Evolutionary conservation across 2,113 vertebrate genomes (phyloP).

Genomic region (Sinocyclocheilus rhinocerous): DNA sequence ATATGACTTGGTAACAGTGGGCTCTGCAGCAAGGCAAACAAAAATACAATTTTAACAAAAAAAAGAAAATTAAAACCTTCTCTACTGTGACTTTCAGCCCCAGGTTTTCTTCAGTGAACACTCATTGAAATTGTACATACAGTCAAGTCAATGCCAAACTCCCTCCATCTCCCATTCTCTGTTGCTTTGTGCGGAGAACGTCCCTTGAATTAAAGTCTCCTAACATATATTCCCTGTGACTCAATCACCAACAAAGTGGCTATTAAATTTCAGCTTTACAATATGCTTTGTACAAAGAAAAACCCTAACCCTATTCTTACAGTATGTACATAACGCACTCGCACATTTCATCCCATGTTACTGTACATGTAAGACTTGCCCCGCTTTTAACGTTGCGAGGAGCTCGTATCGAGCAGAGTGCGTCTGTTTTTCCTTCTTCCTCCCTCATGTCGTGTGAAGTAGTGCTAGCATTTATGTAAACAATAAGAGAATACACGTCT

Average conservation of each 20-base stretch:
- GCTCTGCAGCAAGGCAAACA: constrained; percentile 68
- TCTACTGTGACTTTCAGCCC: constrained; percentile 59
- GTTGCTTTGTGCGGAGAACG: constrained; percentile 63
- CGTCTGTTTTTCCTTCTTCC: constrained; percentile 42
- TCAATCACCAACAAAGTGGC: constrained; percentile 66
- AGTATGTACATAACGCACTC: constrained; percentile 74
- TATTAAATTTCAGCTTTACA: constrained; percentile 78
- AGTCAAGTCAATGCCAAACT: constrained; percentile 33
- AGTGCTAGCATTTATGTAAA: constrained; percentile 82
- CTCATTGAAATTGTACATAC: constrained; percentile 9
- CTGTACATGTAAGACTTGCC: constrained; percentile 67
- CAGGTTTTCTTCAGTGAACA: not conserved
- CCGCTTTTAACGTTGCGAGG: constrained; percentile 13
- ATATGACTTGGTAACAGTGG: constrained; percentile 65
- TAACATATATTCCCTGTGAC: constrained; percentile 61
- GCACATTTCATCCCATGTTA: constrained; percentile 35
- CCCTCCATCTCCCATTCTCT: constrained; percentile 32
- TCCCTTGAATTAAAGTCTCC: constrained; percentile 62
- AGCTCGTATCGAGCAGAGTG: not conserved
- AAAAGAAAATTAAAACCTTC: constrained; percentile 40
- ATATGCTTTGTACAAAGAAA: constrained; percentile 81
- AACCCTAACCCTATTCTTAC: constrained; percentile 75
- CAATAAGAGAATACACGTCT: constrained; percentile 61
- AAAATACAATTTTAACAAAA: constrained; percentile 58
- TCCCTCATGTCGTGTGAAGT: constrained; percentile 86